Percentiles rank a stretch among this genome's conserved stretches.
Evolutionary conservation across 2,797 vertebrate species (phyloP).

Genomic region (Tympanoctomys barrerae): DNA sequence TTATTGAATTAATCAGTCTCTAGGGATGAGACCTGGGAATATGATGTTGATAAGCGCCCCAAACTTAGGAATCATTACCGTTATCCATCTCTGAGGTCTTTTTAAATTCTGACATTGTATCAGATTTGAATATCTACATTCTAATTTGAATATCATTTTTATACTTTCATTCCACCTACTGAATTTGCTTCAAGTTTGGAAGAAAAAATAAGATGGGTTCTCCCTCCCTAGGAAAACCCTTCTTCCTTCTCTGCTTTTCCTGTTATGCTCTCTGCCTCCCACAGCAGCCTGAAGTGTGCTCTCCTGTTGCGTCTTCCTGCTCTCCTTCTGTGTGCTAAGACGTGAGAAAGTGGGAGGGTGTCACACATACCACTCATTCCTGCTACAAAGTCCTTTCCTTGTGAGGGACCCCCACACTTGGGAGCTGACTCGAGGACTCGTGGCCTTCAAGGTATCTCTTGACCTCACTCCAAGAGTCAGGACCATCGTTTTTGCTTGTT

Average conservation of each 20-base stretch:
- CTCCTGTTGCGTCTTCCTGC: neutral
- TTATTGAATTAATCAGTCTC: neutral
- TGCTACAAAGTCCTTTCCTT: neutral
- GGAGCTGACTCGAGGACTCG: neutral
- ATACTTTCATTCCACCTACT: slow-evolving; percentile 12
- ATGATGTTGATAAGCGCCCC: slow-evolving; percentile 6
- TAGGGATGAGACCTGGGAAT: neutral
- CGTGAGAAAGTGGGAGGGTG: neutral
- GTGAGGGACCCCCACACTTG: neutral
- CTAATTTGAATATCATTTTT: slow-evolving; percentile 51
- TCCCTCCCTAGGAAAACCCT: slow-evolving; percentile 15
- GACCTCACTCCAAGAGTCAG: neutral
- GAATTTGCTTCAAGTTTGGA: slow-evolving; percentile 2
- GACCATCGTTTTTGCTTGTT: neutral
- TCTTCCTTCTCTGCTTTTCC: neutral
- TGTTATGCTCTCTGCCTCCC: neutral
- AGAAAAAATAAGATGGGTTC: neutral
- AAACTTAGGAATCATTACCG: neutral
- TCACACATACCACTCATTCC: neutral
- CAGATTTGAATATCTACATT: slow-evolving; percentile 46
- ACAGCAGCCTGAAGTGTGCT: neutral
- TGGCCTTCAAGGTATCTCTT: neutral
- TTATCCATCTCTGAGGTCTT: neutral
- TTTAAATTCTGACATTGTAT: slow-evolving; percentile 19
- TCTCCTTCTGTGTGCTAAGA: slow-evolving; percentile 16